phyloP scores from a whole-genome alignment of 2,797 vertebrate species.

The Eidolon dupreanum region DNA sequence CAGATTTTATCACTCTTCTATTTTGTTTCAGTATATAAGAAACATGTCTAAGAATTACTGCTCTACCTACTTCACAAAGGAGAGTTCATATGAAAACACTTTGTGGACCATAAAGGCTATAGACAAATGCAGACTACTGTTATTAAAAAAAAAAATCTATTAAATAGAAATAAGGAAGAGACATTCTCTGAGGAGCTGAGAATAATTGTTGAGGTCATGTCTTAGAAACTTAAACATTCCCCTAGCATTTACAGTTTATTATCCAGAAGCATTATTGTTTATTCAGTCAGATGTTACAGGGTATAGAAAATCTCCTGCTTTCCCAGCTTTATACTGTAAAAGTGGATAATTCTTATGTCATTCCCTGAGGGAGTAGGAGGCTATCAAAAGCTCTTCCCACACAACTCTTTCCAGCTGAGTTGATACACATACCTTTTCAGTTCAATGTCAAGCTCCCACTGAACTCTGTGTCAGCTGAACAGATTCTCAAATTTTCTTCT shows the following conservation, averaged over 20 bases:
- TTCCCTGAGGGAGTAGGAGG: constrained; percentile 53
- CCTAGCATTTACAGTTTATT: neutral
- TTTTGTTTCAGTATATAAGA: neutral
- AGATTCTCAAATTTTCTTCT: constrained; percentile 46
- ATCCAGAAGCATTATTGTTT: neutral
- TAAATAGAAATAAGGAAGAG: constrained; percentile 21
- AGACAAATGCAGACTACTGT: neutral
- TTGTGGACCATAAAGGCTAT: neutral
- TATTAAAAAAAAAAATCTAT: neutral
- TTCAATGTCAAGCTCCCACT: constrained; percentile 57
- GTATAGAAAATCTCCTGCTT: neutral
- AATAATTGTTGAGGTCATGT: neutral
- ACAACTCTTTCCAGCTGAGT: constrained; percentile 55
- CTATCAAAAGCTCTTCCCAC: constrained; percentile 62
- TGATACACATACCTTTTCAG: constrained; percentile 55
- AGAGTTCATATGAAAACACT: neutral
- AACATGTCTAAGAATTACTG: neutral
- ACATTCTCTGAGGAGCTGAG: neutral
- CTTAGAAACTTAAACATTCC: constrained; percentile 23
- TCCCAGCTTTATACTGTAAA: constrained; percentile 53
- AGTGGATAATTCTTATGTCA: constrained; percentile 58
- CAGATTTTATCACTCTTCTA: neutral
- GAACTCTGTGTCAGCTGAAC: constrained; percentile 62
- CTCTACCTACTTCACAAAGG: neutral
- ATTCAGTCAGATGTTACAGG: constrained; percentile 37